phyloP scores from a whole-genome alignment of 2,113 vertebrate species.

The Perccottus glenii region DNA sequence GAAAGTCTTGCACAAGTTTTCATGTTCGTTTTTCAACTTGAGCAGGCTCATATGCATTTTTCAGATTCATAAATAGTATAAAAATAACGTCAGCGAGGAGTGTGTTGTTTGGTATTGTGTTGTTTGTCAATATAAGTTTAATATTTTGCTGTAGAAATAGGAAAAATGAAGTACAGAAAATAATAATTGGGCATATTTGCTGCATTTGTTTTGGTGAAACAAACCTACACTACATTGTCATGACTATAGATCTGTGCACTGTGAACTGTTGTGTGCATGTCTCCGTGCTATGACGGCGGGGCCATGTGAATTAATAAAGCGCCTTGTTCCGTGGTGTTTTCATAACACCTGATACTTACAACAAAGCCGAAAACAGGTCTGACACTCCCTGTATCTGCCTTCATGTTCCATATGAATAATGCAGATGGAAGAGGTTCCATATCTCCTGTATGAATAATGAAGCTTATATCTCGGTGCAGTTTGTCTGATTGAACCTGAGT shows the following conservation, averaged over 20 bases:
- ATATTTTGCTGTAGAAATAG: too few relatives aligned
- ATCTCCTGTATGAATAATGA: conserved; percentile 57
- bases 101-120: too few relatives aligned
- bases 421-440: conserved; percentile 23
- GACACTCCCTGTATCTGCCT: conserved; percentile 27
- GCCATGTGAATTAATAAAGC: conserved; percentile 47
- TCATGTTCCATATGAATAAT: conserved; percentile 65
- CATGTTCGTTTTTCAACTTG: too few relatives aligned
- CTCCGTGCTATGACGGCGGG: conserved; percentile 17
- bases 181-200: not conserved
- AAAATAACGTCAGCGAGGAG: too few relatives aligned
- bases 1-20: too few relatives aligned
- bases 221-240: conserved; percentile 1
- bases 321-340: conserved; percentile 17
- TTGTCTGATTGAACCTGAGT: conserved; percentile 54
- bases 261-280: conserved; percentile 3
- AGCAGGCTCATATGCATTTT: too few relatives aligned
- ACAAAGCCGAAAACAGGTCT: conserved; percentile 31
- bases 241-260: conserved; percentile 3
- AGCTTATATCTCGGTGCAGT: conserved; percentile 38
- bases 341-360: conserved; percentile 33
- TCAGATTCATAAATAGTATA: too few relatives aligned
- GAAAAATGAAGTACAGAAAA: too few relatives aligned
- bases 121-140: too few relatives aligned
- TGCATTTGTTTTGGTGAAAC: not conserved